Percentiles rank a stretch among this genome's conserved stretches.
phyloP scores from a whole-genome alignment of 2,797 vertebrate genomes.

The Microchirus variegatus region DNA sequence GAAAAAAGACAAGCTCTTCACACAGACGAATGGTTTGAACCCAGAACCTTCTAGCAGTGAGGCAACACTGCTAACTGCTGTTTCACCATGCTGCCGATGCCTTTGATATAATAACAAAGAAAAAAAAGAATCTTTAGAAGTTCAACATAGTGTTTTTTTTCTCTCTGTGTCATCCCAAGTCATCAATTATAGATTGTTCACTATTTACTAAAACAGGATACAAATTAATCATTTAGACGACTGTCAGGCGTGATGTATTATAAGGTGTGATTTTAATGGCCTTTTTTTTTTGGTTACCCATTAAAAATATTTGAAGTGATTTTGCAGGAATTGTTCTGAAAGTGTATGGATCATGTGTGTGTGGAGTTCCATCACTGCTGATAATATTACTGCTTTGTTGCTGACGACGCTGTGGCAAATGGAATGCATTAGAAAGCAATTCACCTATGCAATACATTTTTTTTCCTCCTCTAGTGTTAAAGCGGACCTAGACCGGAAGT shows the following conservation, averaged over 20 bases:
- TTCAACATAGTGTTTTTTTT: too few species aligned
- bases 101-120: neutral
- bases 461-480: slow-evolving; percentile 2
- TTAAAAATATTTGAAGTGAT: slow-evolving; percentile 22
- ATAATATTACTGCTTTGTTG: neutral
- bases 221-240: slow-evolving; percentile 68
- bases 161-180: slow-evolving; percentile 28
- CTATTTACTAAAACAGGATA: slow-evolving; percentile 58
- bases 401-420: slow-evolving; percentile 18
- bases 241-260: slow-evolving; percentile 57
- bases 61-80: neutral
- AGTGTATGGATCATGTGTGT: slow-evolving; percentile 12
- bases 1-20: neutral
- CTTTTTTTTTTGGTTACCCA: slow-evolving; percentile 22
- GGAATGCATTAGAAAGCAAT: slow-evolving; percentile 22
- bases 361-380: slow-evolving; percentile 6
- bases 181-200: slow-evolving; percentile 68
- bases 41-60: neutral
- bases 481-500: too few species aligned
- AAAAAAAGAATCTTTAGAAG: too few species aligned
- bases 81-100: neutral
- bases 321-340: slow-evolving; percentile 3
- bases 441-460: slow-evolving; percentile 4
- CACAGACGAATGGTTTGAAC: neutral
- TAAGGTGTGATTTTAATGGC: slow-evolving; percentile 20